These are phyloP conservation scores for Amitus sp. DNA, from an alignment of 2,888 invertebrate genomes.

Conservation along the genomic window DNA sequence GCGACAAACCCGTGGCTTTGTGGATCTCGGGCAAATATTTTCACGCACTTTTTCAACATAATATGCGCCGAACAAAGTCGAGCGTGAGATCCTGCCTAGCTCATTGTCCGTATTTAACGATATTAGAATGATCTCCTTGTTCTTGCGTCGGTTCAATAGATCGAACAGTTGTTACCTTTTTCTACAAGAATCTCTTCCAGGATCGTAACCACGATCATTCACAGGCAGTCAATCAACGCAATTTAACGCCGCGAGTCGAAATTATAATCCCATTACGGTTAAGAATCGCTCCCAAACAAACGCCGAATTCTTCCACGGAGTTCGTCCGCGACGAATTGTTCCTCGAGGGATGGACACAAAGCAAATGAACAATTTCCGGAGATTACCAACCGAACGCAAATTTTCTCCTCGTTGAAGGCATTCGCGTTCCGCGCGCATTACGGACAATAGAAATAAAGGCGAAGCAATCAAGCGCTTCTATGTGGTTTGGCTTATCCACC, in stretches of 20 bases:
- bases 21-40: constrained; percentile 17
- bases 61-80: constrained; percentile 39
- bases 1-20: constrained; percentile 23
- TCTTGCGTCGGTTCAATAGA: constrained; percentile 20
- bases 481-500: neutral
- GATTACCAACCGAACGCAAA: neutral
- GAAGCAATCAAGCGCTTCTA: constrained; percentile 2
- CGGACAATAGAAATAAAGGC: constrained; percentile 5
- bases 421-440: neutral
- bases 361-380: too few relatives aligned
- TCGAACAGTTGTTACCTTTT: constrained; percentile 4
- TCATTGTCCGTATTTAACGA: constrained; percentile 22
- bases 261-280: too few relatives aligned
- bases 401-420: constrained; percentile 2
- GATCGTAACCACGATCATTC: neutral
- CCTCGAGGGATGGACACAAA: too few relatives aligned
- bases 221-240: neutral
- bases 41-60: constrained; percentile 27
- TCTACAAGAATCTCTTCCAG: neutral
- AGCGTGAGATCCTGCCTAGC: constrained; percentile 49
- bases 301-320: too few relatives aligned
- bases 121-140: constrained; percentile 22
- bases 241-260: too few relatives aligned
- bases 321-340: too few relatives aligned
- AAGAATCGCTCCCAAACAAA: too few relatives aligned